phyloP scores from a whole-genome alignment of 2,797 vertebrate species.

The Notamacropus eugenii region DNA sequence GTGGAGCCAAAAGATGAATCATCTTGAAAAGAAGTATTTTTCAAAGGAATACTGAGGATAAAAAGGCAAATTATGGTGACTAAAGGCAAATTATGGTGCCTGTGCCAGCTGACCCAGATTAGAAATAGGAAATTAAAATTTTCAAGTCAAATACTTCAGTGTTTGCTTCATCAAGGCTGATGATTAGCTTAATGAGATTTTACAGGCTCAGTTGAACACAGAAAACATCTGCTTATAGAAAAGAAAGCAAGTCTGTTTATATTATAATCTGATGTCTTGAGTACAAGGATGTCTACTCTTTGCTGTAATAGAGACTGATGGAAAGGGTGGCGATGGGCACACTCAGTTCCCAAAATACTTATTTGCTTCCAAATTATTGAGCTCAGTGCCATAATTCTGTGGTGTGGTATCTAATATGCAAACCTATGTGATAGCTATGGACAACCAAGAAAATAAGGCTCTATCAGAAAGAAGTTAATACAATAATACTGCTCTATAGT shows the following conservation, averaged over 20 bases:
- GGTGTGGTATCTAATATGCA: not conserved
- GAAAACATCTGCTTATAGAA: constrained; percentile 70
- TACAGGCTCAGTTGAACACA: constrained; percentile 70
- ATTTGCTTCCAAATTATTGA: not conserved
- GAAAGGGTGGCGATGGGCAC: not conserved
- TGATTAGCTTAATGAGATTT: constrained; percentile 75
- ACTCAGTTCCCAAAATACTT: not conserved
- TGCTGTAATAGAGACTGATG: not conserved
- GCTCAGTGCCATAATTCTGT: not conserved
- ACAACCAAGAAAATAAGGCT: not conserved
- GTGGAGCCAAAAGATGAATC: not conserved
- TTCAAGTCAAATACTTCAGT: constrained; percentile 57
- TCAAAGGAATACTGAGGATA: not conserved
- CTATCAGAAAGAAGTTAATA: not conserved
- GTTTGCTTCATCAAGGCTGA: constrained; percentile 74
- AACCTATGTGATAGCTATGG: not conserved
- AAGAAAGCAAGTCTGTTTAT: constrained; percentile 66
- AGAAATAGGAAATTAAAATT: constrained; percentile 64
- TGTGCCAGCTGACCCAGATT: constrained; percentile 56
- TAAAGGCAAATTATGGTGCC: constrained; percentile 44
- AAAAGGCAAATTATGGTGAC: constrained; percentile 19
- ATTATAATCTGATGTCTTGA: constrained; percentile 56
- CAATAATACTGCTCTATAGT: not conserved
- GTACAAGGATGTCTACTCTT: not conserved
- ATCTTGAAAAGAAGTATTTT: not conserved